Percentiles rank a stretch among this genome's conserved stretches.
Evolutionary conservation across 2,113 vertebrate genomes (phyloP).

Genomic region (Porphyrio hochstetteri): DNA sequence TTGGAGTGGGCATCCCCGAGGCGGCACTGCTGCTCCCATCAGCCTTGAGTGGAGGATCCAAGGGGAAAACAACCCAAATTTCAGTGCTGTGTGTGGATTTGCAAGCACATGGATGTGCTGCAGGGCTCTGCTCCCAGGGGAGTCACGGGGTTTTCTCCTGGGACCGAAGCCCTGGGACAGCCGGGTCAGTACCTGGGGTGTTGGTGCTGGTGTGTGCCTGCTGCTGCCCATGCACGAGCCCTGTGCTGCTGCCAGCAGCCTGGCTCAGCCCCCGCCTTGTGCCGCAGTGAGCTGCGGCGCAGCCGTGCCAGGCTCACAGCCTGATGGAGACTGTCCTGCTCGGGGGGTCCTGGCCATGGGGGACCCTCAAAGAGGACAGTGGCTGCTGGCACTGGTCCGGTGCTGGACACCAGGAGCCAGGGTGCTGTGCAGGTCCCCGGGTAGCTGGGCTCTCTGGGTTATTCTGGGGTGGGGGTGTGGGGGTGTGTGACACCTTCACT

Average conservation of each 20-base stretch:
- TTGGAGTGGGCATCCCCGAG: neutral
- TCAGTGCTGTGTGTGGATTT: accelerated
- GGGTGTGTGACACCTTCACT: neutral
- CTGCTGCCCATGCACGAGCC: neutral
- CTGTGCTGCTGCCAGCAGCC: neutral
- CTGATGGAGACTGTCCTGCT: neutral
- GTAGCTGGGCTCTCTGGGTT: neutral
- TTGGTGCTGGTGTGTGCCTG: neutral
- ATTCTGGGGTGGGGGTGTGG: neutral
- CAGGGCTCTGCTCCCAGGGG: neutral
- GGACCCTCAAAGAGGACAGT: neutral
- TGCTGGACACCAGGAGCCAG: accelerated
- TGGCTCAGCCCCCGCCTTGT: neutral
- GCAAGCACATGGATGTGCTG: neutral
- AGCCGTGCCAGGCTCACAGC: neutral
- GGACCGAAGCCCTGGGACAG: neutral
- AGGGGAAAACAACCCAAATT: neutral
- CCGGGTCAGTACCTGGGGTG: neutral
- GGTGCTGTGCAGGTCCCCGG: neutral
- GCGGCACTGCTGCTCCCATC: accelerated
- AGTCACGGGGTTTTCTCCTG: neutral
- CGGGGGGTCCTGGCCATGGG: accelerated
- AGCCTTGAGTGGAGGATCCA: neutral
- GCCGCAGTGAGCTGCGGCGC: neutral
- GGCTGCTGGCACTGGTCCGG: accelerated